Base-by-base conservation (phyloP, 2,888 invertebrate genomes). In the Oxytorus armatus region DNA sequence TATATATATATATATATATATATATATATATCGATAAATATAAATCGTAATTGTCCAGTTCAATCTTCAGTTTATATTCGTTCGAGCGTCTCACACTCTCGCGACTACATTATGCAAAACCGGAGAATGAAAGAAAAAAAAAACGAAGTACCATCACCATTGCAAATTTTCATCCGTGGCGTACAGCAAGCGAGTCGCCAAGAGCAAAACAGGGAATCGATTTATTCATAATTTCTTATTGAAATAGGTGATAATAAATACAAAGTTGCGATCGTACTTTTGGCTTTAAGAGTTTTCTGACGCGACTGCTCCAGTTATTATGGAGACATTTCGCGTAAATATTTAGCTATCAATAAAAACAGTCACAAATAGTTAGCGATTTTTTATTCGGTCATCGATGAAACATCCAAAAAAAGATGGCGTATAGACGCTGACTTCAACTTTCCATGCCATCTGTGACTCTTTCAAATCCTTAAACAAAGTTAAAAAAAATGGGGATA, bases 31-130 rank as follows among this genome's bases (percentile, higher is more conserved):
- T 83, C 77, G 81, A 85, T 86, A 85, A 86, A 86, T 86, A 85
- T 86, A 87, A 85, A 86, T 86, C 84, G 69, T 84, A 86, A 86
- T 86, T 85, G 85, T 77, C 77, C 73, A 63, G 53, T 36, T 59
- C 42, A 51, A 42, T 77, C 70, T 39, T 63, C 42, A 44, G 69
- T 44, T 57, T 57, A 57, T 57, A 70, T 70, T 57, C 47, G 18
- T 29, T 29, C 55, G 57, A 57, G 55, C 57, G 33, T 21, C 57
- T 18, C 69, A n/a, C 69, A 25, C 23, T 16, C 29, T 42, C 25
- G 23, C 57, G 47, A 70, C 69, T 70, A 57, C 57, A 57, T 70
- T 70, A 70, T 70, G 69, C 57, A 70, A 57, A 70, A 70, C 25
- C n/a, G n/a, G n/a, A n/a, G 44, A 25, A 39, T 42, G 42, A 55